Evolutionary conservation across 2,113 vertebrate genomes (phyloP).

Genomic region (Mobula birostris): DNA sequence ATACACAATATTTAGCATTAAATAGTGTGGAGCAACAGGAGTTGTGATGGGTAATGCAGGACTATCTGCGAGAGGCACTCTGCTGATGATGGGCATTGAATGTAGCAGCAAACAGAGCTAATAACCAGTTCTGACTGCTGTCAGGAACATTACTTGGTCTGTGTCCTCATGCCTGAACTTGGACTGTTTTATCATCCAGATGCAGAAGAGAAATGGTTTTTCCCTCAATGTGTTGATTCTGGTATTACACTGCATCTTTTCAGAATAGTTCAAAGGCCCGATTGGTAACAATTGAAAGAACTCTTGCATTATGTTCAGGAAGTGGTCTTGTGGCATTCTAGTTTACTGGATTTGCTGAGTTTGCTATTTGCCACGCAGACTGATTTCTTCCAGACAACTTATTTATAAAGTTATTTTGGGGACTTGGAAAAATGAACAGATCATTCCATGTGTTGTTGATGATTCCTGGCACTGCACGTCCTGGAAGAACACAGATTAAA

Average conservation of each 20-base stretch:
- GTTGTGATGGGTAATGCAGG: not conserved
- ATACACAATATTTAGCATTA: not conserved
- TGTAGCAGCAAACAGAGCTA: not conserved
- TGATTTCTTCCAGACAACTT: not conserved
- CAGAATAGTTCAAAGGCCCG: not conserved
- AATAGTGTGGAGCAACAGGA: not conserved
- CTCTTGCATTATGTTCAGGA: not conserved
- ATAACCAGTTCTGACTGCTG: not conserved
- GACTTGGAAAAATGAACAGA: not conserved
- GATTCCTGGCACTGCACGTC: not conserved
- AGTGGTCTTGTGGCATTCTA: not conserved
- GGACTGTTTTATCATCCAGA: too few relatives aligned
- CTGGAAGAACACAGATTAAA: not conserved
- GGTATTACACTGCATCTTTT: not conserved
- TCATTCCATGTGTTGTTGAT: not conserved
- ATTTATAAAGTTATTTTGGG: not conserved
- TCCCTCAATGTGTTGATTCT: not conserved
- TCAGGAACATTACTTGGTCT: not conserved
- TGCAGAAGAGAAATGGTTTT: not conserved
- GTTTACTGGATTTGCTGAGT: not conserved
- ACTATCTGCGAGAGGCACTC: not conserved
- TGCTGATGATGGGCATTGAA: not conserved
- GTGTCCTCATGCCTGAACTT: not conserved
- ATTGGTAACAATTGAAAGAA: not conserved
- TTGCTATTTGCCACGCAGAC: not conserved